A percentile compares a stretch with the other conserved stretches of the same genome.
phyloP scores from a whole-genome alignment of 1,140 invertebrate genomes.

The Hyles vespertilio region DNA sequence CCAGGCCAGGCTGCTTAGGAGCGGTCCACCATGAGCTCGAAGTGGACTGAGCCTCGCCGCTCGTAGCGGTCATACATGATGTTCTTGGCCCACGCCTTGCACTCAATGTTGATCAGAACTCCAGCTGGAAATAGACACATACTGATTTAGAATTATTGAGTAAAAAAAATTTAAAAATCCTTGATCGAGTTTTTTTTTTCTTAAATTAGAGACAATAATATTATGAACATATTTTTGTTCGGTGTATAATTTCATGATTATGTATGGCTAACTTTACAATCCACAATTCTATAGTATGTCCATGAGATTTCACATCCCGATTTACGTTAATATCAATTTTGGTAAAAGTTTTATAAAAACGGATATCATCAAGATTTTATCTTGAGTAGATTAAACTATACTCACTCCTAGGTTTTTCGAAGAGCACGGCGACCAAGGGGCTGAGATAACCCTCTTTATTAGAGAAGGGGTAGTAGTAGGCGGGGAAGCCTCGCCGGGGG shows the following conservation, averaged over 20 bases:
- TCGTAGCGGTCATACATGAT: slow-evolving; percentile 92
- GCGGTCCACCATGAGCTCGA: slow-evolving; percentile 94
- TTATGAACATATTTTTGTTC: too few species aligned
- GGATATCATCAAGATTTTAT: too few species aligned
- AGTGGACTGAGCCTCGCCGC: slow-evolving; percentile 94
- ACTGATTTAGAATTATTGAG: not conserved
- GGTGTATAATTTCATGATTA: too few species aligned
- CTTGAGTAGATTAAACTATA: slow-evolving; percentile 6
- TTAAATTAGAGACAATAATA: too few species aligned
- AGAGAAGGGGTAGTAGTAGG: slow-evolving; percentile 87
- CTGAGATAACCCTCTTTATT: slow-evolving; percentile 90
- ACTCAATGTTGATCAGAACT: slow-evolving; percentile 96
- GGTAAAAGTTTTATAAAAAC: too few species aligned
- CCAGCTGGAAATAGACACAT: slow-evolving; percentile 78
- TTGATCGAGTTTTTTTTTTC: too few species aligned
- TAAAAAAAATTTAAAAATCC: not conserved
- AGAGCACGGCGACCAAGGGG: slow-evolving; percentile 92
- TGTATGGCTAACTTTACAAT: too few species aligned
- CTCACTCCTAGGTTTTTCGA: slow-evolving; percentile 88
- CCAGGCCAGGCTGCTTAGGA: slow-evolving; percentile 35
- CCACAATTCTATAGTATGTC: too few species aligned
- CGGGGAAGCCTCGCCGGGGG: slow-evolving; percentile 85
- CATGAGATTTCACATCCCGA: too few species aligned
- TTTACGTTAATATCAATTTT: too few species aligned
- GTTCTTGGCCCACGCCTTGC: slow-evolving; percentile 97